Evolutionary conservation across 2,888 invertebrate species (phyloP).

Genomic region (Pyrochroa serraticornis): DNA sequence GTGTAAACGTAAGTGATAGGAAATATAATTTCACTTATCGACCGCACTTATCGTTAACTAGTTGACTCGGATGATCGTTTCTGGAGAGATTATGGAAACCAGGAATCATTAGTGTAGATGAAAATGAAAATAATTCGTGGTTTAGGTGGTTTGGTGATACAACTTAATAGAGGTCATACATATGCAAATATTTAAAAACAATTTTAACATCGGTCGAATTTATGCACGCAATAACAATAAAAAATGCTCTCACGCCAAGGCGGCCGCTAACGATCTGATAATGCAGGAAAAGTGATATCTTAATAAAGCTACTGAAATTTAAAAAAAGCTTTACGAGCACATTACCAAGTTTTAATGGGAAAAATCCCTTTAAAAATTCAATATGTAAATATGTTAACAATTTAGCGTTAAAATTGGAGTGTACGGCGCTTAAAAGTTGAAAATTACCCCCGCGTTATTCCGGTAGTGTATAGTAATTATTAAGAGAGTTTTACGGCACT

Average conservation of each 20-base stretch:
- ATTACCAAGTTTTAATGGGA: constrained; percentile 4
- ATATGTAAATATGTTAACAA: constrained; percentile 15
- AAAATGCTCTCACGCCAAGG: constrained; percentile 25
- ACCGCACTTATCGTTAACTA: too few relatives aligned
- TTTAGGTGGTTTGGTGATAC: constrained; percentile 12
- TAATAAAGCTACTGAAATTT: constrained; percentile 20
- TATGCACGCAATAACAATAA: constrained; percentile 30
- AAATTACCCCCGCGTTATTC: constrained; percentile 15
- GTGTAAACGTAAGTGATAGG: too few relatives aligned
- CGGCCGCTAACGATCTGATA: constrained; percentile 25
- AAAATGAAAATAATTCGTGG: constrained; percentile 15
- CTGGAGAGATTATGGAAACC: too few relatives aligned
- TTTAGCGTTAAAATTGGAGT: not conserved
- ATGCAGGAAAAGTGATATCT: constrained; percentile 20
- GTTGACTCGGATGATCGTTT: too few relatives aligned
- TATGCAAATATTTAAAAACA: constrained; percentile 31
- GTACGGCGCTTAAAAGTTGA: constrained; percentile 12
- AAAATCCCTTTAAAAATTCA: constrained; percentile 12
- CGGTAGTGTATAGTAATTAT: constrained; percentile 16
- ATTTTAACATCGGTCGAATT: constrained; percentile 23
- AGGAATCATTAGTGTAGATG: not conserved
- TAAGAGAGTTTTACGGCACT: constrained; percentile 28
- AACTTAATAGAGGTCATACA: constrained; percentile 25
- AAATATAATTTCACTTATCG: too few relatives aligned
- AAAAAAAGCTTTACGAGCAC: not conserved